Percentiles rank a stretch among this genome's conserved stretches.
Evolutionary conservation across 2,113 vertebrate genomes (phyloP).

Genomic region (Ophiodon elongatus): DNA sequence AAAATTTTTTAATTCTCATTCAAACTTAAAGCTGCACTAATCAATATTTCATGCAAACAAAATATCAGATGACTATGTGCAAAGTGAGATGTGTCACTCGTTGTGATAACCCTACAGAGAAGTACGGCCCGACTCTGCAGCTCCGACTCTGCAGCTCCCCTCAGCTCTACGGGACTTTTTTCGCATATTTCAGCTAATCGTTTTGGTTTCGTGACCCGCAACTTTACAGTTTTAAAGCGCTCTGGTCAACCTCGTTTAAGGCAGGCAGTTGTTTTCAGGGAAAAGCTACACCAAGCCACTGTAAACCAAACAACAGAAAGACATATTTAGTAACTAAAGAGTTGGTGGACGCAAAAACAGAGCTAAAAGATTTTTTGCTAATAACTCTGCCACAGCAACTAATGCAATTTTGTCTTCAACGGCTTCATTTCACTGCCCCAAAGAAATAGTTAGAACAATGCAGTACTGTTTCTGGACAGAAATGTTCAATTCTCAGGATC

Average conservation of each 20-base stretch:
- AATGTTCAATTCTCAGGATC: neutral
- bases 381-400: neutral
- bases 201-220: neutral
- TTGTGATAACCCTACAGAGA: neutral
- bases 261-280: neutral
- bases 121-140: neutral
- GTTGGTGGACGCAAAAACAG: neutral
- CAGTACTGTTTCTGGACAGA: neutral
- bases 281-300: neutral
- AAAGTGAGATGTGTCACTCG: neutral
- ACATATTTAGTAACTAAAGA: neutral
- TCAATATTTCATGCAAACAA: neutral
- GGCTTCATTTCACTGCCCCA: neutral
- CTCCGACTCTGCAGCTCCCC: neutral
- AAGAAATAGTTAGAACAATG: neutral
- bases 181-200: neutral
- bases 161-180: neutral
- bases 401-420: neutral
- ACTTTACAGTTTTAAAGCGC: neutral
- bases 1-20: neutral
- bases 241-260: neutral
- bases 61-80: neutral
- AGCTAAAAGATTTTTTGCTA: neutral
- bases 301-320: neutral
- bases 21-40: neutral